phyloP scores from a whole-genome alignment of 2,888 invertebrate species.

The Trisateles emortualis region DNA sequence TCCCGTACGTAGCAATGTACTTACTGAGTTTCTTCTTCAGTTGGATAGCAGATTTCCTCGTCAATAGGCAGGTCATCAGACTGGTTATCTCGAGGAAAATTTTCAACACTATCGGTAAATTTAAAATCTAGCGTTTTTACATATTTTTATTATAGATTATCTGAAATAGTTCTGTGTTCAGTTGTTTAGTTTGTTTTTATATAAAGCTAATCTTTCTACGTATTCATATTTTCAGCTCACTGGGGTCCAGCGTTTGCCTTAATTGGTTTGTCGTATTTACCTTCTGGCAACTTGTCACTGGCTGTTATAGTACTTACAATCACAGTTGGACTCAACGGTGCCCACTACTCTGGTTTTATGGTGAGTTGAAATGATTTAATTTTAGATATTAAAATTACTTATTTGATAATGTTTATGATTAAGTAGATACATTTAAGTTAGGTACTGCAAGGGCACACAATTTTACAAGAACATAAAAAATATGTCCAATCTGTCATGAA shows the following conservation, averaged over 20 bases:
- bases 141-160: neutral
- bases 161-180: too few species aligned
- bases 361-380: too few species aligned
- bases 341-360: constrained; percentile 92
- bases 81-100: constrained; percentile 88
- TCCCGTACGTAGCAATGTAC: constrained; percentile 93
- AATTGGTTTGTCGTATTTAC: constrained; percentile 87
- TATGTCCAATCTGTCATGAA: too few species aligned
- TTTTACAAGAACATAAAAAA: too few species aligned
- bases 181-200: too few species aligned
- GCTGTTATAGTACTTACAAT: constrained; percentile 90
- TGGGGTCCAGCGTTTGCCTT: constrained; percentile 90
- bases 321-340: constrained; percentile 92
- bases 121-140: neutral
- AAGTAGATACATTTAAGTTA: too few species aligned
- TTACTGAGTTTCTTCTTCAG: constrained; percentile 91
- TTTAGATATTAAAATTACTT: too few species aligned
- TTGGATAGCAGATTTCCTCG: constrained; percentile 88
- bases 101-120: constrained; percentile 89
- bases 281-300: constrained; percentile 82
- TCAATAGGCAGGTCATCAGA: constrained; percentile 83
- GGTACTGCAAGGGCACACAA: too few species aligned
- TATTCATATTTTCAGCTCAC: constrained; percentile 80
- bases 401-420: too few species aligned
- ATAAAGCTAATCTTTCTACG: neutral